Conservation (phyloP, 1,140 invertebrate genomes). For the Steinernema feltiae region DNA sequence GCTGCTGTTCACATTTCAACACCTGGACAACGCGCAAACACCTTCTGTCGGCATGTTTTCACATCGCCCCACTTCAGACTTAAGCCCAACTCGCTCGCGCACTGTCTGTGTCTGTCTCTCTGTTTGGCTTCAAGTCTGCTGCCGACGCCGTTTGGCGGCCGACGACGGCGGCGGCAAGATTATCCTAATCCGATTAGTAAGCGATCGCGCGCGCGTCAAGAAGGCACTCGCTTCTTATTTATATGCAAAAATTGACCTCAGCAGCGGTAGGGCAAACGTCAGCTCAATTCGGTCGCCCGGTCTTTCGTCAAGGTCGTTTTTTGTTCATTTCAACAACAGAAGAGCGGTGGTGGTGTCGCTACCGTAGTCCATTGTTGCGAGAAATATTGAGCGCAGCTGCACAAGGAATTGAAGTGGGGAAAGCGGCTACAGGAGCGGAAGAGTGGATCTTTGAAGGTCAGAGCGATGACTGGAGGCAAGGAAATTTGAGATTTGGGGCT, state of each 20-base stretch:
- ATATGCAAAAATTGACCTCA: constrained; percentile 3
- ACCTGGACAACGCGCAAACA: no score
- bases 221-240: background rate
- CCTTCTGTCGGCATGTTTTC: background rate
- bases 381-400: no score
- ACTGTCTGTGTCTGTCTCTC: background rate
- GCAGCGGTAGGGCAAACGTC: background rate
- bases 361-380: background rate
- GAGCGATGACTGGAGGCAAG: no score
- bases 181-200: constrained; percentile 11
- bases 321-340: background rate
- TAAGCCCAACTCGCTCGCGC: background rate
- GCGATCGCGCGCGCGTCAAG: background rate
- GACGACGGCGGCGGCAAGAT: constrained; percentile 3
- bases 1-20: background rate
- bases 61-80: no score
- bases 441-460: no score
- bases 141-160: background rate
- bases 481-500: no score
- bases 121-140: background rate
- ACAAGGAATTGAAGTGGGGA: no score
- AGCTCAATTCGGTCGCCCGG: no score
- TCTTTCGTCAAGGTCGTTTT: background rate
- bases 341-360: background rate
- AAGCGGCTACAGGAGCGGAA: no score